Conservation (phyloP, 2,113 vertebrate genomes). For the Geothlypis trichas region DNA sequence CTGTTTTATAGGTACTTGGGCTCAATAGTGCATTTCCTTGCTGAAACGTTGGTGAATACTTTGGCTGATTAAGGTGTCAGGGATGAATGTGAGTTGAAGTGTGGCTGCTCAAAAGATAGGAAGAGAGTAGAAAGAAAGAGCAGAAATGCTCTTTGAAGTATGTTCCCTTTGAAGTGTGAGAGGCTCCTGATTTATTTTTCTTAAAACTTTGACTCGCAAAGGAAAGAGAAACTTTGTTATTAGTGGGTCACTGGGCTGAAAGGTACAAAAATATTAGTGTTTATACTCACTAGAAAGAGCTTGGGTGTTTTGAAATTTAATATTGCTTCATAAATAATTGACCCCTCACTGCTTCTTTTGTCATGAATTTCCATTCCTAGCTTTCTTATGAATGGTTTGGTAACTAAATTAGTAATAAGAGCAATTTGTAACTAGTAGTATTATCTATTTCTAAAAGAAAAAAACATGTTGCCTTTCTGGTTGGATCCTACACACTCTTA, state of each 20-base stretch:
- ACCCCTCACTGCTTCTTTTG: background rate
- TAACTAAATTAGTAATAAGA: background rate
- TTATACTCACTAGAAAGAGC: background rate
- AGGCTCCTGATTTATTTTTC: conserved; percentile 43
- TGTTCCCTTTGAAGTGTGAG: conserved; percentile 31
- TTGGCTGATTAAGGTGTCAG: background rate
- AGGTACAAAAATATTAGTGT: background rate
- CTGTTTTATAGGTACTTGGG: background rate
- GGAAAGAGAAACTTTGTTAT: background rate
- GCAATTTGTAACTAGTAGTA: background rate
- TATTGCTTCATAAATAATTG: background rate
- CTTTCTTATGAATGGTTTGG: background rate
- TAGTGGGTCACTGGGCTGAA: background rate
- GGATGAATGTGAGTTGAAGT: conserved; percentile 21
- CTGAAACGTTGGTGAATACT: background rate
- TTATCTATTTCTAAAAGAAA: background rate
- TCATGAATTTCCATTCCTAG: background rate
- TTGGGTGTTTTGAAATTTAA: background rate
- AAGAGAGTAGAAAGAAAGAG: background rate
- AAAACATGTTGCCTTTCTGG: background rate
- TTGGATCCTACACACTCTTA: background rate
- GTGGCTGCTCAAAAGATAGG: conserved; percentile 21
- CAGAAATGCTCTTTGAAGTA: conserved; percentile 45
- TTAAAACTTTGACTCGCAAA: background rate
- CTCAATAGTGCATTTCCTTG: background rate